Conservation (phyloP, 2,113 vertebrate genomes). For the Andinoacara biseriatus region DNA sequence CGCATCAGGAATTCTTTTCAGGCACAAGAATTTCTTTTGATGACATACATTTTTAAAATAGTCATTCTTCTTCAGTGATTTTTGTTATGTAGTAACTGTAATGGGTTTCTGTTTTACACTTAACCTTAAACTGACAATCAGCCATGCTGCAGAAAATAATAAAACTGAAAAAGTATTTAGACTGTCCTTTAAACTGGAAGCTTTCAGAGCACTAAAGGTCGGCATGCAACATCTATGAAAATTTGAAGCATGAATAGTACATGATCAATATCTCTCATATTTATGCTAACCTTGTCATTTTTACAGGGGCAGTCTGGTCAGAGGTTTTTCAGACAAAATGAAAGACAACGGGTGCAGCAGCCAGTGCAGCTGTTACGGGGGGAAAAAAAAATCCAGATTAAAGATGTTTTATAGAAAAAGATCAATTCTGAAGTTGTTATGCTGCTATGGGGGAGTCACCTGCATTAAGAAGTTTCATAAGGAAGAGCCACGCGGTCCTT, state of each 20-base stretch:
- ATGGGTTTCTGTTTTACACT: constrained; percentile 4
- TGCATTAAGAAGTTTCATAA: background rate
- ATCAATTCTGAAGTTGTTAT: background rate
- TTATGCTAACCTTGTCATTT: background rate
- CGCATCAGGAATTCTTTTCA: constrained; percentile 23
- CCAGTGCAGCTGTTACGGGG: background rate
- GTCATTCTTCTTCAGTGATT: background rate
- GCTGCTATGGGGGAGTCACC: background rate
- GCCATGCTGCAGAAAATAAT: background rate
- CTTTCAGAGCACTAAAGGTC: background rate
- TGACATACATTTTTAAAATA: background rate
- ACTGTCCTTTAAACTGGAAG: background rate
- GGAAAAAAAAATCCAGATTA: background rate
- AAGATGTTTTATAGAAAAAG: background rate
- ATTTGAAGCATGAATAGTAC: background rate
- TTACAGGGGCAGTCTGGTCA: no score
- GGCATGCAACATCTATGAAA: background rate
- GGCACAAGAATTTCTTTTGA: constrained; percentile 20
- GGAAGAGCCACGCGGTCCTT: background rate
- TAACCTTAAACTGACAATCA: constrained; percentile 12
- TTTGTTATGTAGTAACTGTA: background rate
- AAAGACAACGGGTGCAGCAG: background rate
- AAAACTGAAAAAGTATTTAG: background rate
- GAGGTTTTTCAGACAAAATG: background rate
- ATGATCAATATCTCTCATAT: background rate